phyloP scores from a whole-genome alignment of 2,888 invertebrate genomes.

The Xestia c-nigrum region DNA sequence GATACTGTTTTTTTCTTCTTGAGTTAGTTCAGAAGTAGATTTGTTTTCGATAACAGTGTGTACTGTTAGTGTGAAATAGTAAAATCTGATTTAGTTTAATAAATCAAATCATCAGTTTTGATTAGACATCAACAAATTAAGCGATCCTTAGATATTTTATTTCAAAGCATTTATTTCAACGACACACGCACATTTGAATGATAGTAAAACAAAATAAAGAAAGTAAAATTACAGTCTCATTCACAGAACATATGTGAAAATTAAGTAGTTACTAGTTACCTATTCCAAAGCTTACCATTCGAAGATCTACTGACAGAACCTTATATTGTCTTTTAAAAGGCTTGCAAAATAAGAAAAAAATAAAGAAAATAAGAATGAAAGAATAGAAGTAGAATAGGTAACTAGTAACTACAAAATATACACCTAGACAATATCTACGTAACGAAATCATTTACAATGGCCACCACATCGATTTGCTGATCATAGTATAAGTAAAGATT shows the following conservation, averaged over 20 bases:
- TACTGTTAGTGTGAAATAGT: neutral
- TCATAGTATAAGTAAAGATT: neutral
- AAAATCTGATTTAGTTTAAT: too few relatives aligned
- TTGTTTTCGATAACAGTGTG: neutral
- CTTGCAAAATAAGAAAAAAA: neutral
- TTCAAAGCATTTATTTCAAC: too few relatives aligned
- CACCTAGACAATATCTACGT: neutral
- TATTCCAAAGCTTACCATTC: too few relatives aligned
- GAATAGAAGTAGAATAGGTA: too few relatives aligned
- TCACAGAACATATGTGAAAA: too few relatives aligned
- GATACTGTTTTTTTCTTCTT: neutral
- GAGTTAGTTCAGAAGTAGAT: conserved; percentile 1
- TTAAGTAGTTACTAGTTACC: too few relatives aligned
- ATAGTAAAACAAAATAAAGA: too few relatives aligned
- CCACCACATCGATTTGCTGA: neutral
- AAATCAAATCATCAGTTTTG: neutral
- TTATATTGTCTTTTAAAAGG: neutral
- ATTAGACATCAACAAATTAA: neutral
- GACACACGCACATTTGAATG: too few relatives aligned
- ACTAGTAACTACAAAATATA: too few relatives aligned
- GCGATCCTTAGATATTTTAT: neutral
- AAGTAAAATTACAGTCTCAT: too few relatives aligned
- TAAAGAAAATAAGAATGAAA: too few relatives aligned
- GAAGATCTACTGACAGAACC: neutral
- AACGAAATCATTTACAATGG: neutral